Conservation (phyloP, 2,113 vertebrate genomes). For the Stomatorhinus ivindoensis region DNA sequence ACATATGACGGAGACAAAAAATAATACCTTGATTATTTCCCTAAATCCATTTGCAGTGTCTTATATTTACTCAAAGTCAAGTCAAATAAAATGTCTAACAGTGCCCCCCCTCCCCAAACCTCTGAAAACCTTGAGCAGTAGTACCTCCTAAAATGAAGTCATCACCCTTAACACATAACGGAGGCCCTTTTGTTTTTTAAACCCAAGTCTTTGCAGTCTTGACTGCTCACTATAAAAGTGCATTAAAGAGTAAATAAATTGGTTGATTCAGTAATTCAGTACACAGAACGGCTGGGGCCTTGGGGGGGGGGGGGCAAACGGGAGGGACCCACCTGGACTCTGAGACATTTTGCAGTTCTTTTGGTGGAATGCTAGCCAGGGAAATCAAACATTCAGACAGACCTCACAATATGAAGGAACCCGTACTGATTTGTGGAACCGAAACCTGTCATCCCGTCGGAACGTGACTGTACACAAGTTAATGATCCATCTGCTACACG, state of each 20-base stretch:
- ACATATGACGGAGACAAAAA: not conserved
- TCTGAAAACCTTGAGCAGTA: not conserved
- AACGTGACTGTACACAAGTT: not conserved
- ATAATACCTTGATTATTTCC: not conserved
- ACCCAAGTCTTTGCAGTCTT: not conserved
- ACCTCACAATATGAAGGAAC: not conserved
- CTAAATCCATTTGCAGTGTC: not conserved
- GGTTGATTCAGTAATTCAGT: not conserved
- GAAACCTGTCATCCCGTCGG: not conserved
- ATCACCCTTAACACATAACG: not conserved
- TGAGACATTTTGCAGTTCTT: not conserved
- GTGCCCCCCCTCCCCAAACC: not conserved
- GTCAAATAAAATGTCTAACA: not conserved
- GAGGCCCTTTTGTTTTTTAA: not conserved
- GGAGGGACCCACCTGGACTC: not conserved
- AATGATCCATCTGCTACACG: not conserved
- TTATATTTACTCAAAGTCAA: not conserved
- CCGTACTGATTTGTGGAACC: not conserved
- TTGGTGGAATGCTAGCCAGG: not conserved
- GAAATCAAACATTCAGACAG: not conserved
- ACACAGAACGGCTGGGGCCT: not conserved
- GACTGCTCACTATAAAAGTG: not conserved
- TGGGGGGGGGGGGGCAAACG: not conserved
- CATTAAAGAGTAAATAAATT: not conserved
- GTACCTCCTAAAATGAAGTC: not conserved